Conservation (phyloP, 2,797 vertebrate genomes). For the Nasua narica region DNA sequence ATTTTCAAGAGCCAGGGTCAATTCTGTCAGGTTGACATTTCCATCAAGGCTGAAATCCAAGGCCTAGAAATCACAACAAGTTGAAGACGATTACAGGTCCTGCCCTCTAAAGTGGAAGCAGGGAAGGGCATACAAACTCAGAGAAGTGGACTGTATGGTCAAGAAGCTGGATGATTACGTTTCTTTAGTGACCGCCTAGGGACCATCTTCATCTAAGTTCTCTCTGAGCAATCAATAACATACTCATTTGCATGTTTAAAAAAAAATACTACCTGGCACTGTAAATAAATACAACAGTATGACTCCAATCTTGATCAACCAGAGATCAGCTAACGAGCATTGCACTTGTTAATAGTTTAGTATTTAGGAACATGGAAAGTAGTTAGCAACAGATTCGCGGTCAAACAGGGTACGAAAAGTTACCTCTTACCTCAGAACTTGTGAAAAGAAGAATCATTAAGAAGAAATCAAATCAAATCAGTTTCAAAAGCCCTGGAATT, state of each 20-base stretch:
- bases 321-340: constrained; percentile 22
- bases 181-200: not conserved
- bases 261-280: not conserved
- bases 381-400: not conserved
- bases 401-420: not conserved
- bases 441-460: constrained; percentile 16
- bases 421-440: not conserved
- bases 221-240: not conserved
- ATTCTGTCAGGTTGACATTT: constrained; percentile 91
- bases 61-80: constrained; percentile 83
- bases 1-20: constrained; percentile 93
- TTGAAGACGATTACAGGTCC: constrained; percentile 25
- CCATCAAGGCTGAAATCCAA: constrained; percentile 93
- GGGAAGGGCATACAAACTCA: not conserved
- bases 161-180: not conserved
- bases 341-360: not conserved
- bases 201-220: not conserved
- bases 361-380: not conserved
- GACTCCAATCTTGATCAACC: not conserved
- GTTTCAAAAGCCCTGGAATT: not conserved
- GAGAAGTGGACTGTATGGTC: not conserved
- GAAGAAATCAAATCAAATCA: not conserved
- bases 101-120: not conserved
- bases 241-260: not conserved
- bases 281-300: not conserved